phyloP scores from a whole-genome alignment of 2,797 vertebrate species.

The Coranthus polyacanthus region DNA sequence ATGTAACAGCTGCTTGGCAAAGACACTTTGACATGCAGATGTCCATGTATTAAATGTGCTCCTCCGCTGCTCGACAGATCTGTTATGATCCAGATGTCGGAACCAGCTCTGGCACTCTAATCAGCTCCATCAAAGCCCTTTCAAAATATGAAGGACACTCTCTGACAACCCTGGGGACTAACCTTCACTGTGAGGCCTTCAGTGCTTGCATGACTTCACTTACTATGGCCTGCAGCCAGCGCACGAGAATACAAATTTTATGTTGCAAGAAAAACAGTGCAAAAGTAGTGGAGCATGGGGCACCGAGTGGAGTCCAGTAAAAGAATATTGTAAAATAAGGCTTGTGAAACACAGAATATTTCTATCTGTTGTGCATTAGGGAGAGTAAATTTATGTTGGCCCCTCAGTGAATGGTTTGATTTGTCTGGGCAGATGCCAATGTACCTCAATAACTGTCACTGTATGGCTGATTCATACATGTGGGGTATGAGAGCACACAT shows the following conservation, averaged over 20 bases:
- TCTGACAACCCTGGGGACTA: conserved; percentile 55
- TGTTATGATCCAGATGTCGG: conserved; percentile 72
- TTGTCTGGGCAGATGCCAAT: conserved; percentile 62
- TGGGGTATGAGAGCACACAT: conserved; percentile 13
- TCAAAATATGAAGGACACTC: conserved; percentile 64
- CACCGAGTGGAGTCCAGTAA: conserved; percentile 54
- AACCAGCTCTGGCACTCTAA: conserved; percentile 56
- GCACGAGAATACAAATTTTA: conserved; percentile 60
- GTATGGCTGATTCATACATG: conserved; percentile 31
- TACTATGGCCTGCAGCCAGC: conserved; percentile 54
- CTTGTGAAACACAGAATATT: conserved; percentile 69
- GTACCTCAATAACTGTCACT: conserved; percentile 26
- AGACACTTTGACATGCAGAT: conserved; percentile 56
- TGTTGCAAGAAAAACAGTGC: conserved; percentile 52
- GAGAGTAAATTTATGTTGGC: conserved; percentile 50
- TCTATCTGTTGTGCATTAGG: conserved; percentile 46
- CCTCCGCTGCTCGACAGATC: conserved; percentile 26
- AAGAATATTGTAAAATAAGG: conserved; percentile 54
- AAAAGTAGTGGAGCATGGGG: conserved; percentile 47
- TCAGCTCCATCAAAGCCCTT: conserved; percentile 67
- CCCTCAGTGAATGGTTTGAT: conserved; percentile 41
- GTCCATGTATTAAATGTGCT: conserved; percentile 45
- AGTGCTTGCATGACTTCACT: conserved; percentile 72
- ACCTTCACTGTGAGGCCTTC: conserved; percentile 55
- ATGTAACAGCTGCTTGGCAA: conserved; percentile 70